Percentiles rank a stretch among this genome's conserved stretches.
phyloP scores from a whole-genome alignment of 2,888 invertebrate species.

The Ennomos fuscantarius region DNA sequence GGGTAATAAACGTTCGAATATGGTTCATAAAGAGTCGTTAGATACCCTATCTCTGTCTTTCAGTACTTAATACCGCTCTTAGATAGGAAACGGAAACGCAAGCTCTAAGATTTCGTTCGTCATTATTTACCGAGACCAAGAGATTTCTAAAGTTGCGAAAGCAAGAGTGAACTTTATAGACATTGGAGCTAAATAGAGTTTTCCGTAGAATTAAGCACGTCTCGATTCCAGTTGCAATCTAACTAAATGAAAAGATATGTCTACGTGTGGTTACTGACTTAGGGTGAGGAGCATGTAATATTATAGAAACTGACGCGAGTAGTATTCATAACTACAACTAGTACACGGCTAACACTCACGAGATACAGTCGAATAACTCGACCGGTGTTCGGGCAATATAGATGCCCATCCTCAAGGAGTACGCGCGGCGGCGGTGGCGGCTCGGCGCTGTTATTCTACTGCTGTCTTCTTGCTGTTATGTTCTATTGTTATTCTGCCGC shows the following conservation, averaged over 20 bases:
- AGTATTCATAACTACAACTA: no score
- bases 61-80: conserved; percentile 19
- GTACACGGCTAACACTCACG: no score
- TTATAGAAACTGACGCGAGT: no score
- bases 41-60: conserved; percentile 35
- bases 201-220: not conserved
- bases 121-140: conserved; percentile 10
- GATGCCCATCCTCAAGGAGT: no score
- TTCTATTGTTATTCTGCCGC: no score
- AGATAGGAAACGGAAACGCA: conserved; percentile 15
- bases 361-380: no score
- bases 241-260: not conserved
- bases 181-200: not conserved
- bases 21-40: conserved; percentile 41
- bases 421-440: no score
- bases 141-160: conserved; percentile 10
- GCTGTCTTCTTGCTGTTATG: no score
- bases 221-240: not conserved
- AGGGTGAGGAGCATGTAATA: no score
- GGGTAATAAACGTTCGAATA: conserved; percentile 44
- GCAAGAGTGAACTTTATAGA: conserved; percentile 8
- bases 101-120: conserved; percentile 8
- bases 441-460: no score
- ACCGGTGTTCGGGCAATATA: no score
- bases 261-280: no score